Conservation (phyloP, 2,888 invertebrate genomes). For the Spilarctia lutea region DNA sequence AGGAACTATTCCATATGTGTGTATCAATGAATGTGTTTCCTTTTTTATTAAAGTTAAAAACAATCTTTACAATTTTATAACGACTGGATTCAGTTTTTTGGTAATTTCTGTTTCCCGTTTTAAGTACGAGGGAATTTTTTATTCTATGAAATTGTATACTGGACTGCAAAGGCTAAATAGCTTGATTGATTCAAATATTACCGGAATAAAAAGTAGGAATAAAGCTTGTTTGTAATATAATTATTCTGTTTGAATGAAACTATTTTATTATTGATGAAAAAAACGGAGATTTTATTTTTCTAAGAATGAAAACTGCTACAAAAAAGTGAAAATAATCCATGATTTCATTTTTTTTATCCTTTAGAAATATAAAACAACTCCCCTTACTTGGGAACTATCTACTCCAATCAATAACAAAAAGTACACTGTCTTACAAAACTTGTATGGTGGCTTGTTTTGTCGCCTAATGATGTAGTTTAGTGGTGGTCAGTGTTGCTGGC, state of each 20-base stretch:
- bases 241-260: neutral
- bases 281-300: neutral
- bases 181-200: neutral
- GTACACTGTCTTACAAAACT: neutral
- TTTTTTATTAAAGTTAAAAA: neutral
- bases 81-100: neutral
- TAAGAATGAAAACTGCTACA: neutral
- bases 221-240: neutral
- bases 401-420: neutral
- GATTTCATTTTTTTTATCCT: too few species aligned
- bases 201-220: neutral
- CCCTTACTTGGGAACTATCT: neutral
- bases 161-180: neutral
- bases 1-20: too few species aligned
- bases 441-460: neutral
- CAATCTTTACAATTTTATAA: neutral
- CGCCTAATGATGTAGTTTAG: neutral
- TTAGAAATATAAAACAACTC: too few species aligned
- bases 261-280: neutral
- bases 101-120: neutral
- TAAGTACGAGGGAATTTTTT: too few species aligned
- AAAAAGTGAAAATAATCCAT: too few species aligned
- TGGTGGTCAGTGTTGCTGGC: slow-evolving; percentile 14
- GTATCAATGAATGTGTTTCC: too few species aligned
- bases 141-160: too few species aligned